These are phyloP conservation scores for Paradoxurus hermaphroditus DNA, from an alignment of 2,113 vertebrate genomes.

Conservation along the genomic window DNA sequence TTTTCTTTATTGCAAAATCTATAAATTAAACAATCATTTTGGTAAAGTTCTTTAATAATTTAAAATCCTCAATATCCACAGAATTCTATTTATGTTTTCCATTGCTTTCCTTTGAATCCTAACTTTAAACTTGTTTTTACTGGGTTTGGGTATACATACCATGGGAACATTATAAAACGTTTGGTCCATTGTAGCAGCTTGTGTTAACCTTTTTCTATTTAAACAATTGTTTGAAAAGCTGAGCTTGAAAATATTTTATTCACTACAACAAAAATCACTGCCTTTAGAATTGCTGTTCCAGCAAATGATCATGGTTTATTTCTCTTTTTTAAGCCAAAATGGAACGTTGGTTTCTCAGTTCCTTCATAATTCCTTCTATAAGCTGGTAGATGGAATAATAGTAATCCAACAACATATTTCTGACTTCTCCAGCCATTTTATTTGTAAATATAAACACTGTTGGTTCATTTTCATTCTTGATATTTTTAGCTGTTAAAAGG, in stretches of 20 bases:
- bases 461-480: slow-evolving; percentile 10
- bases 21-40: slow-evolving; percentile 45
- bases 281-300: slow-evolving; percentile 10
- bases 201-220: neutral
- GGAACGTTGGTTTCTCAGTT: neutral
- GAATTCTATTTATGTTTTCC: neutral
- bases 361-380: slow-evolving; percentile 1
- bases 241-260: slow-evolving; percentile 34
- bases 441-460: neutral
- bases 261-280: slow-evolving; percentile 21
- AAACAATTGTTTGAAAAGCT: neutral
- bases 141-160: neutral
- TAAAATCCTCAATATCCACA: neutral
- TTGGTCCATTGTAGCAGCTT: neutral
- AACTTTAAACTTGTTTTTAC: neutral
- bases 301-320: neutral
- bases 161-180: neutral
- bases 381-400: neutral
- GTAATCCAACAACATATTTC: neutral
- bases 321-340: slow-evolving; percentile 36
- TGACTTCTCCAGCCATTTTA: neutral
- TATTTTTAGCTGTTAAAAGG: neutral
- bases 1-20: slow-evolving; percentile 29
- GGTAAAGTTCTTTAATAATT: slow-evolving; percentile 25
- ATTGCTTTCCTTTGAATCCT: neutral